Evolutionary conservation across 2,888 invertebrate species (phyloP).

Genomic region (Chalcosyrphus nemorum): DNA sequence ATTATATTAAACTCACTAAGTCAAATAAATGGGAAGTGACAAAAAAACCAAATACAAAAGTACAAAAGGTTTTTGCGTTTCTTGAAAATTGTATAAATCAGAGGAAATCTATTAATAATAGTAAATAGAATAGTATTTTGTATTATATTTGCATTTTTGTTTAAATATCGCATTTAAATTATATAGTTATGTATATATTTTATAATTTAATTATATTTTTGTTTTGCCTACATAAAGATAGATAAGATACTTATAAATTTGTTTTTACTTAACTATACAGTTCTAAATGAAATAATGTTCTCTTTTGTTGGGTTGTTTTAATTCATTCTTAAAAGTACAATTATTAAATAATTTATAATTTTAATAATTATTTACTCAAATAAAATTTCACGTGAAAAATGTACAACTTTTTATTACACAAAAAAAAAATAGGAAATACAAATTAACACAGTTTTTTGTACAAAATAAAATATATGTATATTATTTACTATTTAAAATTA

Average conservation of each 20-base stretch:
- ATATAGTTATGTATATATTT: slow-evolving; percentile 30
- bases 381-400: slow-evolving; percentile 8
- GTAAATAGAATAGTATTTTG: slow-evolving; percentile 37
- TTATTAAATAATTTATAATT: slow-evolving; percentile 58
- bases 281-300: slow-evolving; percentile 53
- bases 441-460: slow-evolving; percentile 53
- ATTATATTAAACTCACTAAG: not conserved
- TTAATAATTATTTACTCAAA: slow-evolving; percentile 36
- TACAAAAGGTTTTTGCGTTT: slow-evolving; percentile 24
- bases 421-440: slow-evolving; percentile 24
- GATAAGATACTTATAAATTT: slow-evolving; percentile 46
- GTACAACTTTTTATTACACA: not conserved
- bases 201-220: slow-evolving; percentile 24
- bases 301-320: slow-evolving; percentile 21
- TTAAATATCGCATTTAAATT: slow-evolving; percentile 47
- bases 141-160: slow-evolving; percentile 53
- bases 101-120: slow-evolving; percentile 19
- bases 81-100: slow-evolving; percentile 40
- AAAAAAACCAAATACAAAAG: slow-evolving; percentile 34
- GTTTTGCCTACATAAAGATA: slow-evolving; percentile 48
- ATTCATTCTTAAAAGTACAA: slow-evolving; percentile 48
- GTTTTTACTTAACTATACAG: slow-evolving; percentile 61
- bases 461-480: slow-evolving; percentile 61
- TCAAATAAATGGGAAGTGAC: slow-evolving; percentile 8
- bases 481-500: slow-evolving; percentile 52